Evolutionary conservation across 2,888 invertebrate species (phyloP), one percentile per base, ranked within the genome.

Genomic region (Petrophora chlorosata): DNA sequence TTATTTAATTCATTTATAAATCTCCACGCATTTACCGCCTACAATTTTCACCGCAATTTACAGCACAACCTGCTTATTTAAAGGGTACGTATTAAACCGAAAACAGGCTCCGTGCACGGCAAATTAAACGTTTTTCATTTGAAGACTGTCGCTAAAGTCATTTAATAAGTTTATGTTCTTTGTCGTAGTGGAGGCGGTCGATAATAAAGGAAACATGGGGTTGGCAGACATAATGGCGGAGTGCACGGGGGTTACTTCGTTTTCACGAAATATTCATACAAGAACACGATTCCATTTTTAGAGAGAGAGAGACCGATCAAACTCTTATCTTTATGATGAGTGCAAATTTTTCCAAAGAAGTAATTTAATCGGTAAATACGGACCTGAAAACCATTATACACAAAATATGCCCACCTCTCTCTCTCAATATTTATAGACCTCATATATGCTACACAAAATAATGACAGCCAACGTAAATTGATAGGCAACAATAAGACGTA

Each of bases 171-270:
- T 59, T 59, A 55, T 57, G 52, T 38, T 52, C 43, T 55, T 61
- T 55, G 45, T 56, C 43, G 55, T 50, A 52, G 52, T 47, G 53
- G 45, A 52, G 52, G 56, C 49, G 56, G 56, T 47, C 59, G 55
- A 57, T 61, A 56, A 55, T 59, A 60, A 57, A 61, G 35, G 52
- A 56, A 59, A 62, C 53, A 57, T 59, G 56, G 49, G 54, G 46
- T 44, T 59, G 60, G 54, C 62, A 64, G 62, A 64, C 62, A 53
- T 59, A 50, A 58, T 56, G 61, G 62, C 60, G 56, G 50, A 59
- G 40, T 26, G 41, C 2, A n/a, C 29, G 26, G 44, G 40, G 7
- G 12, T 32, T 50, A 50, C 49, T 29, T 12, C 10, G 1, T 9
- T 34, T 16, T 16, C 19, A 8, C 17, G 16, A 10, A 0, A 16